Evolutionary conservation across 2,113 vertebrate species (phyloP).

Genomic region (Axis porcinus): DNA sequence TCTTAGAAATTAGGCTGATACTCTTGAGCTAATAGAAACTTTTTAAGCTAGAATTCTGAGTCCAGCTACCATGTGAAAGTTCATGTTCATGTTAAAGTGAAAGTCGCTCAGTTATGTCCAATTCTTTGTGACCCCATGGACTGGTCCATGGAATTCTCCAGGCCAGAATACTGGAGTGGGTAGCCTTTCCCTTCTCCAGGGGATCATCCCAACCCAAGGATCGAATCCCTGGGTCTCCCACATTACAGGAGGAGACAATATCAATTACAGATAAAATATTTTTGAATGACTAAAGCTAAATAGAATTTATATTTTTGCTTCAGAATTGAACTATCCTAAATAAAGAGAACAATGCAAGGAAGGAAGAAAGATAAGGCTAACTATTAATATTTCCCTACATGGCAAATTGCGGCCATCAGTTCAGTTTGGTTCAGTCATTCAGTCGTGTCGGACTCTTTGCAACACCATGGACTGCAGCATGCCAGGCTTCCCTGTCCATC

Average conservation of each 20-base stretch:
- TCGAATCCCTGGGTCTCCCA: neutral
- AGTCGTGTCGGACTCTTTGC: neutral
- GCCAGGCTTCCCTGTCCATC: neutral
- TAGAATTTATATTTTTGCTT: neutral
- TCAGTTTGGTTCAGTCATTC: neutral
- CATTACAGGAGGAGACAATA: neutral
- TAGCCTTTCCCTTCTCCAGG: neutral
- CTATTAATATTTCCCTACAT: neutral
- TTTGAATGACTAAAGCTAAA: conserved; percentile 12
- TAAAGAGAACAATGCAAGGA: neutral
- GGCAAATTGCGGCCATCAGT: neutral
- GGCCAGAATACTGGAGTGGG: neutral
- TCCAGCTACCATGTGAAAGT: neutral
- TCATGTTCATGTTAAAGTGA: neutral
- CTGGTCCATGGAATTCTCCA: neutral
- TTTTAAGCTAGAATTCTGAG: neutral
- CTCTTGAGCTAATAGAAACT: neutral
- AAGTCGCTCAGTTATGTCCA: neutral
- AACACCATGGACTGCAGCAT: neutral
- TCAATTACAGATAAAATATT: neutral
- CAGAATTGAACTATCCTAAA: neutral
- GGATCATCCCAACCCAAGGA: neutral
- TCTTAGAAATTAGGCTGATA: neutral
- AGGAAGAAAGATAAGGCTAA: neutral
- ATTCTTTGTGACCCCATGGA: neutral